A percentile compares a stretch with the other conserved stretches of the same genome.
Evolutionary conservation across 2,888 invertebrate genomes (phyloP).

Genomic region (Aproaerema taeniolella): DNA sequence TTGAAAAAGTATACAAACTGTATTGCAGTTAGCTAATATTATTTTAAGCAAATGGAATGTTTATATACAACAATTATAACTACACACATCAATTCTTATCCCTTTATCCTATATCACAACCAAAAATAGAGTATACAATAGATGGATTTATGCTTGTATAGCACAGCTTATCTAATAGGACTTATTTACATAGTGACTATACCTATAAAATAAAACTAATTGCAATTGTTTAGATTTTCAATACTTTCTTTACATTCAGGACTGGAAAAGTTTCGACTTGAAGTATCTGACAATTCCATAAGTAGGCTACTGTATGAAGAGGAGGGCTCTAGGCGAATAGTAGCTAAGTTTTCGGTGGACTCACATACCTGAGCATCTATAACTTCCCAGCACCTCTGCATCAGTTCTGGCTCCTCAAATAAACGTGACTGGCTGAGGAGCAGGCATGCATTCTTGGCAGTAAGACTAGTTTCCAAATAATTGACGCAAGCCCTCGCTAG

Average conservation of each 20-base stretch:
- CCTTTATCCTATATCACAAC: constrained; percentile 63
- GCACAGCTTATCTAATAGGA: constrained; percentile 26
- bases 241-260: constrained; percentile 52
- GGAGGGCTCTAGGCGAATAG: constrained; percentile 56
- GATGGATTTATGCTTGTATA: constrained; percentile 27
- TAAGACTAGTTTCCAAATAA: constrained; percentile 96
- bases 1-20: constrained; percentile 48
- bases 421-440: constrained; percentile 95
- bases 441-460: constrained; percentile 97
- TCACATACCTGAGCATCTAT: constrained; percentile 95
- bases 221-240: constrained; percentile 48
- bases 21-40: constrained; percentile 61
- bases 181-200: background rate
- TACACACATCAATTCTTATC: constrained; percentile 12
- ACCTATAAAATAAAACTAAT: constrained; percentile 25
- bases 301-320: constrained; percentile 64
- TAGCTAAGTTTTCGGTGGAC: constrained; percentile 70
- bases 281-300: constrained; percentile 60
- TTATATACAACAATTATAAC: constrained; percentile 17
- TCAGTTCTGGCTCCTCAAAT: constrained; percentile 97
- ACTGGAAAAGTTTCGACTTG: constrained; percentile 58
- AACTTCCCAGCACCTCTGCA: constrained; percentile 98
- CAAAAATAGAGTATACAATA: constrained; percentile 49
- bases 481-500: constrained; percentile 95
- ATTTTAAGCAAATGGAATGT: constrained; percentile 12